phyloP scores from a whole-genome alignment of 2,113 vertebrate genomes.

The Okapia johnstoni region DNA sequence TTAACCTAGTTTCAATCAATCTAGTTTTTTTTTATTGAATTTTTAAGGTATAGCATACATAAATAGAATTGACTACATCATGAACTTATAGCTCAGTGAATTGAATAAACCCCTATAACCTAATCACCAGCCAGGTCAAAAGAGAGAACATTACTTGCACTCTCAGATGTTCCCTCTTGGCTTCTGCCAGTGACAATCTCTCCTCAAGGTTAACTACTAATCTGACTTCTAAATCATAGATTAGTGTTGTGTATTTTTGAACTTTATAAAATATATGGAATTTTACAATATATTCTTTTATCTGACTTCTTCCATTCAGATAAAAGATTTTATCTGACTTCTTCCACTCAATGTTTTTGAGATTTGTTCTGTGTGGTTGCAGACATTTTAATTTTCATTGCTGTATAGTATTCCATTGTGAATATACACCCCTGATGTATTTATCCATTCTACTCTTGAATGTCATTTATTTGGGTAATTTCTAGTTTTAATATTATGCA shows the following conservation, averaged over 20 bases:
- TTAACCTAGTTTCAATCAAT: not conserved
- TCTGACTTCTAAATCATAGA: not conserved
- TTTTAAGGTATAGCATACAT: not conserved
- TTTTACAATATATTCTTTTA: not conserved
- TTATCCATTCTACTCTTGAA: not conserved
- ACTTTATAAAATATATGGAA: not conserved
- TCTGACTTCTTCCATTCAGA: not conserved
- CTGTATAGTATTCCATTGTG: not conserved
- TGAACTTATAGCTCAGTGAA: not conserved
- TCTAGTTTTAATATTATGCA: not conserved
- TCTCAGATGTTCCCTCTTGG: rapidly evolving
- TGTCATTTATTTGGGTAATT: not conserved
- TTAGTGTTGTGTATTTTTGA: not conserved
- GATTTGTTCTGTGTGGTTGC: not conserved
- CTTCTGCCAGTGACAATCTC: not conserved
- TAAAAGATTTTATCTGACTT: not conserved
- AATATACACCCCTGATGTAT: not conserved
- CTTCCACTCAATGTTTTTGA: not conserved
- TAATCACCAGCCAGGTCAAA: not conserved
- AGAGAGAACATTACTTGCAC: not conserved
- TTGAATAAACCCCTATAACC: not conserved
- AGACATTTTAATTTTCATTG: not conserved
- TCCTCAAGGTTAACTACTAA: not conserved
- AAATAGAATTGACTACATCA: not conserved
- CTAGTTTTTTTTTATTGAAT: not conserved